Evolutionary conservation across 2,888 invertebrate genomes (phyloP), one percentile per base, ranked within the genome.

Genomic region (Nyleta sp.): DNA sequence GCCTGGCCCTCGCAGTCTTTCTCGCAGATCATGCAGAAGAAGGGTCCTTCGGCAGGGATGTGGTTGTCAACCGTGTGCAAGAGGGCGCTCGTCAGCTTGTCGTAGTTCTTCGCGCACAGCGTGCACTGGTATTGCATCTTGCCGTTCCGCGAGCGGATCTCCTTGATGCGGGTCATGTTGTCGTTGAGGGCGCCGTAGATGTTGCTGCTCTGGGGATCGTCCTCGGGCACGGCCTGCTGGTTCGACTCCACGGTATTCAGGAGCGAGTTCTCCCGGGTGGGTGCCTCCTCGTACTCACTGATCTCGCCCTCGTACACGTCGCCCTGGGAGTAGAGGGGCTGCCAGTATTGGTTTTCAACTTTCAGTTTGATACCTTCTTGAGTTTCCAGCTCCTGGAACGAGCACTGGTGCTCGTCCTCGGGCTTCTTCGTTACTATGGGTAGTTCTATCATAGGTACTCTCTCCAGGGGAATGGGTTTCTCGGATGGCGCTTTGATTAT

Each of bases 21-120:
- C 85, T 93, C 93, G 75, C 93, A 93, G 40, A 92, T 92, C 22
- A 93, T 92, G 62, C 93, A 93, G 18, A 92, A 92, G 82, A 92
- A 93, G 0, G 93, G 91, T 0, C 91, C 91, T 1, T 80, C 84
- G 0, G 77, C 84, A 2, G 89, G 88, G 0, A 90, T 85, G 31
- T 90, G 91, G 60, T 88, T 87, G 44, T 90, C 88, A 0, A 90
- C 88, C 0, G 84, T 87, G 31, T 91, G 91, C 28, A 83, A 70
- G 2, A 90, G 65, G 2, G 84, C 84, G 4, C 77, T 85, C 0
- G 87, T 83, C 1, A 91, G 53, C 46, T 87, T 81, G 1, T 84
- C 78, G 53, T 89, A 90, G 74, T 88, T 88, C 62, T 89, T 86
- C 50, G 85, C 76, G 62, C 90, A 90, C 17, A 90, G 67, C 0